Conservation (phyloP, 2,888 invertebrate species). For the Timema cristinae region DNA sequence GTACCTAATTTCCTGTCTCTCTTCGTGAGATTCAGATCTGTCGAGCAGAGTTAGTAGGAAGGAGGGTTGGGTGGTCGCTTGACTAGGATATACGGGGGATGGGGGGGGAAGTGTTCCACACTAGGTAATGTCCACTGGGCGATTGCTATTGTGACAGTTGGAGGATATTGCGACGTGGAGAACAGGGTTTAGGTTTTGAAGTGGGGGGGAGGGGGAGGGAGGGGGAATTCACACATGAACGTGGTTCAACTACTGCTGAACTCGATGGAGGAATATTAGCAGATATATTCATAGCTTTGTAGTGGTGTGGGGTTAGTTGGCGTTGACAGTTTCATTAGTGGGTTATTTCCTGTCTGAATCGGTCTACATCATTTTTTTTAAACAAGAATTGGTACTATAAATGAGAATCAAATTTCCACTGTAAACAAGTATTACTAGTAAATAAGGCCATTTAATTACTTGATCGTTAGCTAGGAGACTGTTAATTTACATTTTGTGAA, state of each 20-base stretch:
- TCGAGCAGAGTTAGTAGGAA: neutral
- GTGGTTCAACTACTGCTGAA: too few species aligned
- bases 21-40: conserved; percentile 20
- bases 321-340: neutral
- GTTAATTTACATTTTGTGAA: too few species aligned
- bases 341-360: too few species aligned
- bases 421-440: too few species aligned
- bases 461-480: too few species aligned
- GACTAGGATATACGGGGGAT: neutral
- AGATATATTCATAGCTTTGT: neutral
- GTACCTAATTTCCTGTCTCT: conserved; percentile 22
- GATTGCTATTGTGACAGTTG: conserved; percentile 22
- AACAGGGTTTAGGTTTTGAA: neutral
- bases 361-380: neutral
- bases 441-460: too few species aligned
- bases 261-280: too few species aligned
- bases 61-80: conserved; percentile 10
- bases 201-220: conserved; percentile 3
- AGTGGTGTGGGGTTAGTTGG: neutral
- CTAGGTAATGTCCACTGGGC: neutral
- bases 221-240: neutral
- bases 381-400: too few species aligned
- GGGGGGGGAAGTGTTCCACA: conserved; percentile 16
- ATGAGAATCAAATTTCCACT: too few species aligned
- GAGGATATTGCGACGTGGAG: conserved; percentile 21